These are phyloP conservation scores for Cirrhinus molitorella DNA, from an alignment of 2,797 vertebrate genomes.

Conservation along the genomic window DNA sequence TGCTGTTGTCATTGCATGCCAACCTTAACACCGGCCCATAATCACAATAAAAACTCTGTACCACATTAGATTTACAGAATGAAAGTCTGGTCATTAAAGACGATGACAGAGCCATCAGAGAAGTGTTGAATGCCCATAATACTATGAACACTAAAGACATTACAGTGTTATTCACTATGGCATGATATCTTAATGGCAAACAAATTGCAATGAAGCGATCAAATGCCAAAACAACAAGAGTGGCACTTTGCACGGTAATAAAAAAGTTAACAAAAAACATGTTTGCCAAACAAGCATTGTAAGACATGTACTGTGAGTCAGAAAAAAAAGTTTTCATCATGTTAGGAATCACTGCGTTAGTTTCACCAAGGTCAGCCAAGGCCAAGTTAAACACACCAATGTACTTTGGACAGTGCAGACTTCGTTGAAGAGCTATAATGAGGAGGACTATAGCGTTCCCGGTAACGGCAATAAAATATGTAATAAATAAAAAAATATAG, in stretches of 20 bases:
- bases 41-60: slow-evolving; percentile 63
- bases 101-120: slow-evolving; percentile 1
- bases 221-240: slow-evolving; percentile 53
- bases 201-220: slow-evolving; percentile 61
- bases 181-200: slow-evolving; percentile 58
- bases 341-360: slow-evolving; percentile 38
- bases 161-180: slow-evolving; percentile 48
- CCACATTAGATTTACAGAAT: slow-evolving; percentile 59
- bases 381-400: too few species aligned
- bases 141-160: slow-evolving; percentile 49
- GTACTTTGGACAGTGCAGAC: too few species aligned
- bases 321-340: slow-evolving; percentile 55
- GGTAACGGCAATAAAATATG: too few species aligned
- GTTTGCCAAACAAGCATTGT: slow-evolving; percentile 51
- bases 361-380: too few species aligned
- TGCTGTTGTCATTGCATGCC: slow-evolving; percentile 58
- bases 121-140: slow-evolving; percentile 43
- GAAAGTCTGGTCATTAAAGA: slow-evolving; percentile 57
- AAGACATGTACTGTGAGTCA: slow-evolving; percentile 53
- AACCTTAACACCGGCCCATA: slow-evolving; percentile 52
- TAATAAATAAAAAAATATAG: too few species aligned
- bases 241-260: slow-evolving; percentile 39
- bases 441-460: too few species aligned
- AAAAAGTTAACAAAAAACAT: slow-evolving; percentile 63
- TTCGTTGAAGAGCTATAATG: too few species aligned